Conservation (phyloP, 2,797 vertebrate species). For the Cercopithecus petaurista region DNA sequence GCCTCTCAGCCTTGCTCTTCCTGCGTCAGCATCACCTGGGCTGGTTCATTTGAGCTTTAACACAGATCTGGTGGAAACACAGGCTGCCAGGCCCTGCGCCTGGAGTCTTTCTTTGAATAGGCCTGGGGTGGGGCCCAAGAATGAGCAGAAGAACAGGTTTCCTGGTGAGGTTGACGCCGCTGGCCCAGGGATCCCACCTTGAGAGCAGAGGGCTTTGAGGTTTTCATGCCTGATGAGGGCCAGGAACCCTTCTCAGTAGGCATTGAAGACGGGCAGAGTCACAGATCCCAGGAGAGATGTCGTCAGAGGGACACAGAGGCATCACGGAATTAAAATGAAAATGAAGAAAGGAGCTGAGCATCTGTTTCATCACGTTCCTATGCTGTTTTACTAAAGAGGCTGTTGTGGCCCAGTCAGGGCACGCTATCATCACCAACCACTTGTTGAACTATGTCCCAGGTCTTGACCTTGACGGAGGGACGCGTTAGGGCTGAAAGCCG, state of each 20-base stretch:
- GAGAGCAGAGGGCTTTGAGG: neutral
- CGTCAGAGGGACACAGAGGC: no score
- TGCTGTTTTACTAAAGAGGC: neutral
- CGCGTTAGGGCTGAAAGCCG: no score
- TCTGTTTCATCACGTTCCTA: accelerated
- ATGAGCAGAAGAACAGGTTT: accelerated
- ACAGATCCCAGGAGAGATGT: accelerated
- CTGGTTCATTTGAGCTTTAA: no score
- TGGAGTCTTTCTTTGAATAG: no score
- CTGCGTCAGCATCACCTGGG: no score
- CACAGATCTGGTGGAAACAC: no score
- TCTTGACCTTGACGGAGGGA: no score
- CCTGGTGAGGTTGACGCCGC: neutral
- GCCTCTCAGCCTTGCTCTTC: no score
- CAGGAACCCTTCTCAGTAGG: neutral
- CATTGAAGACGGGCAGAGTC: neutral
- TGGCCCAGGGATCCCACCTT: neutral
- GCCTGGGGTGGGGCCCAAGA: neutral
- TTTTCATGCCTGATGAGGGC: neutral
- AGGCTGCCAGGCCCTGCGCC: no score
- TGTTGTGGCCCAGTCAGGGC: neutral
- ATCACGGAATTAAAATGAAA: accelerated
- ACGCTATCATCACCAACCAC: no score
- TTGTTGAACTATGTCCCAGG: no score
- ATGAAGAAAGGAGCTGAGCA: accelerated